Percentiles rank a stretch among this genome's conserved stretches.
These are phyloP conservation scores for Tenualosa ilisha DNA, from an alignment of 2,797 vertebrate genomes.

Conservation along the genomic window DNA sequence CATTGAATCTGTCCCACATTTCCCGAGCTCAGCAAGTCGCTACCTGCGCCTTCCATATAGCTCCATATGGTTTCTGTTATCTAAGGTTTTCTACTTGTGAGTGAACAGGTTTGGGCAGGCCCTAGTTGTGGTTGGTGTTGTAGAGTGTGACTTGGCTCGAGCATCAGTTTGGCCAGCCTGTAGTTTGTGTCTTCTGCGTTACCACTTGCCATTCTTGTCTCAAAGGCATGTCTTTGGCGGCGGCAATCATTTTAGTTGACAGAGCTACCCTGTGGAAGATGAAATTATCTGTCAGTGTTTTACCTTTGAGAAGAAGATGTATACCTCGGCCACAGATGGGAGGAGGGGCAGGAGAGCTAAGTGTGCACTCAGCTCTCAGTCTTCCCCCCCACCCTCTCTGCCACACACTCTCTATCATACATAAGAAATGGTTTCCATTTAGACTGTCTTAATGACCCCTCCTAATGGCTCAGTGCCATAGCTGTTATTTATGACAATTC, in stretches of 20 bases:
- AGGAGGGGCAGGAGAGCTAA: slow-evolving; percentile 61
- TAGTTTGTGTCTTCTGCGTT: not conserved
- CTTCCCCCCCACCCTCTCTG: slow-evolving; percentile 50
- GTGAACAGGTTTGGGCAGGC: slow-evolving; percentile 3
- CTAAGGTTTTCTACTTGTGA: not conserved
- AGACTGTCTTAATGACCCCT: slow-evolving; percentile 67
- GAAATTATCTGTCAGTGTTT: slow-evolving; percentile 71
- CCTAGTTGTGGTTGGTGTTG: not conserved
- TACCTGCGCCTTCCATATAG: not conserved
- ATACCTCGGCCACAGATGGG: slow-evolving; percentile 65
- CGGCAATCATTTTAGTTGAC: slow-evolving; percentile 28
- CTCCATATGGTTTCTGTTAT: not conserved
- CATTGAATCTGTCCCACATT: not conserved
- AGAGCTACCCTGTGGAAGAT: slow-evolving; percentile 33
- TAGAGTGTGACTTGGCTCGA: not conserved
- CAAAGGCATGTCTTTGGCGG: slow-evolving; percentile 15
- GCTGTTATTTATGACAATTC: slow-evolving; percentile 75
- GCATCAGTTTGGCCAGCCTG: not conserved
- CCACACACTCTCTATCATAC: slow-evolving; percentile 57
- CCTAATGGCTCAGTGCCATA: slow-evolving; percentile 72
- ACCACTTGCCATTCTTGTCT: not conserved
- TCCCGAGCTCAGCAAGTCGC: not conserved
- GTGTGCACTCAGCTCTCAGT: slow-evolving; percentile 60
- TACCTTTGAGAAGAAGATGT: slow-evolving; percentile 69
- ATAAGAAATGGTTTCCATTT: slow-evolving; percentile 72